Evolutionary conservation across 1,140 invertebrate species (phyloP).

Genomic region (Pinna nobilis): DNA sequence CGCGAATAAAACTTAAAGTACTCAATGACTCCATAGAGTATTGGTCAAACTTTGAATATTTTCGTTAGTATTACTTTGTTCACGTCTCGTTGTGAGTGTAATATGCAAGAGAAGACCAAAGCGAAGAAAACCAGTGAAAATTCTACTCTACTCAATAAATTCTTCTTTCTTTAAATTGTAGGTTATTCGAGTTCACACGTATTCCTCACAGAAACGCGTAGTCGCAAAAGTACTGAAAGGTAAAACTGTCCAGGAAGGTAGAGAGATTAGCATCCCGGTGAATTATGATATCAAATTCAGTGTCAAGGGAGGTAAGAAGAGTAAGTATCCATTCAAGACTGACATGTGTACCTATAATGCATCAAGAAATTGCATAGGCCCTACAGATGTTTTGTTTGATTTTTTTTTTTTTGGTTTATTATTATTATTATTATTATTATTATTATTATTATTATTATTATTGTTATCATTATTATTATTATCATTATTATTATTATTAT

Average conservation of each 20-base stretch:
- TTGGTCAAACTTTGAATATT: no score
- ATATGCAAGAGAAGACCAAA: no score
- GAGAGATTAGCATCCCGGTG: slow-evolving; percentile 24
- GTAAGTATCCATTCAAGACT: neutral
- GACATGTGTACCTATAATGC: neutral
- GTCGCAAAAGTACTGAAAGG: slow-evolving; percentile 20
- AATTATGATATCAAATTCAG: slow-evolving; percentile 25
- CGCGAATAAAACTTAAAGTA: no score
- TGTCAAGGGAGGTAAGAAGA: slow-evolving; percentile 8
- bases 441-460: no score
- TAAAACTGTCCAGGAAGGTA: slow-evolving; percentile 1
- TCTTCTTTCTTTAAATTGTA: neutral
- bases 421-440: neutral
- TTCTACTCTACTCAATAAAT: no score
- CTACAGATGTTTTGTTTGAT: neutral
- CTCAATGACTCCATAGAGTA: no score
- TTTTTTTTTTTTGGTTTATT: neutral
- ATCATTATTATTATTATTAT: no score
- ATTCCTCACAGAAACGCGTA: slow-evolving; percentile 20
- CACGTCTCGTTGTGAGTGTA: no score
- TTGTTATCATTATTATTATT: no score
- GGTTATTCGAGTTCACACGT: slow-evolving; percentile 29
- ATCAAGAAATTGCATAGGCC: neutral
- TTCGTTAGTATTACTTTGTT: no score
- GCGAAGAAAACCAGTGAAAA: no score